These are phyloP conservation scores for Solenopsis invicta DNA, from an alignment of 1,140 invertebrate species.

Conservation along the genomic window DNA sequence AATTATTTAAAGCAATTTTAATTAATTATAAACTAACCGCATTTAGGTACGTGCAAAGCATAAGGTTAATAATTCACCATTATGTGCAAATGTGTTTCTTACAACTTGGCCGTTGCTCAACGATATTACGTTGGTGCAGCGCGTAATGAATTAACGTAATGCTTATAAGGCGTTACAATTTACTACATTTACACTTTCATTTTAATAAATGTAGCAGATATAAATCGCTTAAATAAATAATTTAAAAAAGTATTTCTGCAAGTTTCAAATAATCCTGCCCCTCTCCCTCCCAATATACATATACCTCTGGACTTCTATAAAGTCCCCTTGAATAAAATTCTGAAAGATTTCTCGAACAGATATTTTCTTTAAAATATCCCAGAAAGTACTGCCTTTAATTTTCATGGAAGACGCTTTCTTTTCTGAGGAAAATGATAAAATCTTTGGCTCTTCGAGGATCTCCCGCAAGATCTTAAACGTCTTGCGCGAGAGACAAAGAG, in stretches of 20 bases:
- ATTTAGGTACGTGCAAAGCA: neutral
- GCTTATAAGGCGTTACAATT: constrained; percentile 15
- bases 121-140: constrained; percentile 4
- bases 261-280: neutral
- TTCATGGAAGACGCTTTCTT: neutral
- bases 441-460: neutral
- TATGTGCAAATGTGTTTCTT: constrained; percentile 33
- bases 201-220: neutral
- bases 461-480: neutral
- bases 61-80: constrained; percentile 34
- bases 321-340: neutral
- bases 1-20: constrained; percentile 6
- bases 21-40: neutral
- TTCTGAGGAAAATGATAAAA: neutral
- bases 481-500: constrained; percentile 5
- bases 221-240: constrained; percentile 17
- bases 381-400: constrained; percentile 5
- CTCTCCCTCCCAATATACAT: neutral
- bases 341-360: neutral
- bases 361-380: neutral
- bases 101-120: constrained; percentile 27
- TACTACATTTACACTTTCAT: neutral
- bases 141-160: constrained; percentile 27
- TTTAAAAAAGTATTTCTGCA: neutral
- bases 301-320: neutral